These are phyloP conservation scores for Brachyptera putata DNA, from an alignment of 2,888 invertebrate genomes.

Conservation along the genomic window DNA sequence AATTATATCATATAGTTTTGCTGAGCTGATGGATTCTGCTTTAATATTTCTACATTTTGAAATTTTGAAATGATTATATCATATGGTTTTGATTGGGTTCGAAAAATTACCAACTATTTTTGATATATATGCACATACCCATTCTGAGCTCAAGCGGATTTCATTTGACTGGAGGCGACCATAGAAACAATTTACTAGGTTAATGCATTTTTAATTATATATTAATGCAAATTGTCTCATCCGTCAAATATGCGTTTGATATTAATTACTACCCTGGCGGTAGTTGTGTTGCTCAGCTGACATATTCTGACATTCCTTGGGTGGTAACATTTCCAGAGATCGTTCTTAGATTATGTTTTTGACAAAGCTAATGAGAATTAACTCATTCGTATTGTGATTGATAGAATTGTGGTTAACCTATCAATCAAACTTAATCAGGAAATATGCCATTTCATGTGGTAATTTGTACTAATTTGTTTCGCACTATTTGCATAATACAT, in stretches of 20 bases:
- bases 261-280: too few species aligned
- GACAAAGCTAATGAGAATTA: conserved; percentile 20
- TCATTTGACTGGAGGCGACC: neutral
- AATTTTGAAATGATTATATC: too few species aligned
- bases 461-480: too few species aligned
- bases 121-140: too few species aligned
- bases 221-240: conserved; percentile 13
- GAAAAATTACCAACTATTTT: too few species aligned
- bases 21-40: too few species aligned
- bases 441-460: too few species aligned
- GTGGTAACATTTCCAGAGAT: neutral
- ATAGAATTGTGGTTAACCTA: conserved; percentile 13
- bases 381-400: neutral
- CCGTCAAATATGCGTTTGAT: conserved; percentile 4
- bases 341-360: too few species aligned
- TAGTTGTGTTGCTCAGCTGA: conserved; percentile 2
- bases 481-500: too few species aligned
- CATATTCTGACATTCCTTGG: conserved; percentile 4
- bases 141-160: neutral
- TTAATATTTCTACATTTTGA: too few species aligned
- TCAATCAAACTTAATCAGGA: conserved; percentile 5
- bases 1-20: too few species aligned
- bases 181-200: neutral
- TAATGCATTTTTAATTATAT: conserved; percentile 19
- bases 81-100: too few species aligned